Base-by-base conservation (phyloP, 2,113 vertebrate species). In the Toxotes chatareus region DNA sequence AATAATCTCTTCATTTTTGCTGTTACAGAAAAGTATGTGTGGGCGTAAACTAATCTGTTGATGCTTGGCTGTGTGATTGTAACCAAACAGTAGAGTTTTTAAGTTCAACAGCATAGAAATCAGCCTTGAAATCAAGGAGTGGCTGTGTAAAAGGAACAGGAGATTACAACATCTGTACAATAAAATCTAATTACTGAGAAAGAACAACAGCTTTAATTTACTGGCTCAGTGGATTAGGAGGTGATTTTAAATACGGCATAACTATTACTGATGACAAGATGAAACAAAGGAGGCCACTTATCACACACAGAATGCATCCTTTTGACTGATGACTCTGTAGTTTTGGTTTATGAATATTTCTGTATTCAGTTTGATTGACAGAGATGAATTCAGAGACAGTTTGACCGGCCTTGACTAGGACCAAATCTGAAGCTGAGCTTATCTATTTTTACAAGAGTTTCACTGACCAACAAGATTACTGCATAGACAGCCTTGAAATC, bases 21-120 rank as follows among this genome's bases (percentile, higher is more conserved):
- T 60, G 34, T 80, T 70, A n/a, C 3, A 71, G 0, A 66, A 76
- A 62, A 69, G 67, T 53, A 23, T 42, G 53, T 47, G 51, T 84
- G 66, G 61, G 67, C 21, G 55, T 76, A 64, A 85, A 83, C 49
- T 65, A 68, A 79, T 82, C 55, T 67, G 68, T 21, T 80, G 59
- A 88, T 70, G 51, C 71, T 77, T 2, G 67, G 44, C 67, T 78
- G 17, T 23, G 55, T 82, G 84, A 86, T 83, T 75, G 66, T 66
- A 46, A 84, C 36, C 46, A 13, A 76, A 32, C 23, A 38, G 57
- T 61, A 14, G 57, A 66, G 31, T 60, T 79, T 73, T 10, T 40
- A 40, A 71, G 42, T 31, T 62, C 56, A 81, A 27, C 36, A 14
- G n/a, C 14, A 34, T 36, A 55, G 12, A 72, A 66, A 71, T 80